These are phyloP conservation scores for Thymelicus sylvestris DNA, from an alignment of 2,888 invertebrate species.

Conservation along the genomic window DNA sequence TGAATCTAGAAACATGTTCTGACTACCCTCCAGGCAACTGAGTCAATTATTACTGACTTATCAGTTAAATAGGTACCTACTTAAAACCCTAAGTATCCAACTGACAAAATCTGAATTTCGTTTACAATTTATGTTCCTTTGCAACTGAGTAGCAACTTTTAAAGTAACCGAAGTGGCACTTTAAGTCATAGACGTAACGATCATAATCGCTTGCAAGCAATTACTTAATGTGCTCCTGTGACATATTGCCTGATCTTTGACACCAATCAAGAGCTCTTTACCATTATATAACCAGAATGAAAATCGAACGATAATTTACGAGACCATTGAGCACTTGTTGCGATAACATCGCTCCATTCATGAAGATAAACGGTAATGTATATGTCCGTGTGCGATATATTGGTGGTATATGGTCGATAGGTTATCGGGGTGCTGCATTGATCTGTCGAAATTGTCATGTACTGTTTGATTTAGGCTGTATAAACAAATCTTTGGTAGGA, in stretches of 20 bases:
- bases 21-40: too few species aligned
- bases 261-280: conserved; percentile 56
- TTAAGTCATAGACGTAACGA: not conserved
- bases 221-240: conserved; percentile 34
- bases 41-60: too few species aligned
- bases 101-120: not conserved
- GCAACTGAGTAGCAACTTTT: not conserved
- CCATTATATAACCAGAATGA: conserved; percentile 26
- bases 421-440: conserved; percentile 32
- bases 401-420: conserved; percentile 19
- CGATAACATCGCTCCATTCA: conserved; percentile 43
- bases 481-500: not conserved
- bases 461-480: not conserved
- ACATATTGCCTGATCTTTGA: conserved; percentile 59
- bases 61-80: too few species aligned
- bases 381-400: conserved; percentile 12
- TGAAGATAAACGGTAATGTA: conserved; percentile 37
- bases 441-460: conserved; percentile 14
- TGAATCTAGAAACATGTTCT: too few species aligned
- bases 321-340: conserved; percentile 41
- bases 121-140: not conserved
- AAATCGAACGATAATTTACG: conserved; percentile 35
- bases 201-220: conserved; percentile 20
- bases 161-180: not conserved
- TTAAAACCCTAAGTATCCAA: too few species aligned